These are phyloP conservation scores for Drosophila austrosaltans DNA, from an alignment of 2,888 invertebrate species.

Conservation along the genomic window DNA sequence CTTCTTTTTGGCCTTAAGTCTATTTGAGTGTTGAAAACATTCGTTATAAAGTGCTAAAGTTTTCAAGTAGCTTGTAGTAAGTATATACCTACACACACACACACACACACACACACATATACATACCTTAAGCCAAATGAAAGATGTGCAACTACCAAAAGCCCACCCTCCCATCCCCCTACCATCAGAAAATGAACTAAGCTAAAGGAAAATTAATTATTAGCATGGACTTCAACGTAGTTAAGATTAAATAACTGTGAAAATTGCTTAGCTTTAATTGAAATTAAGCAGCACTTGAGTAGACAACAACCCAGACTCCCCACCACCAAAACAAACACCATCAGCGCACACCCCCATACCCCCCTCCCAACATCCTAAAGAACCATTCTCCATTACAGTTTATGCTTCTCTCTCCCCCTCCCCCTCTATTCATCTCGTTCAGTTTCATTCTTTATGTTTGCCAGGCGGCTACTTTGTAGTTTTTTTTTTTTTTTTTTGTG, in stretches of 20 bases:
- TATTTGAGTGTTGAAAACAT: conserved; percentile 36
- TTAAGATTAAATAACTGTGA: conserved; percentile 58
- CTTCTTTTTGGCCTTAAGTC: conserved; percentile 4
- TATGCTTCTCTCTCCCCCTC: background rate
- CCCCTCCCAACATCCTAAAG: background rate
- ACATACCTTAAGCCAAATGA: conserved; percentile 51
- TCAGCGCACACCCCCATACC: background rate
- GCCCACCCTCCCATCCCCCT: background rate
- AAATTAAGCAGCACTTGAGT: conserved; percentile 54
- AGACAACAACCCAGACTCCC: conserved; percentile 7
- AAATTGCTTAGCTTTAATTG: conserved; percentile 58
- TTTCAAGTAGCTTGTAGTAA: conserved; percentile 40
- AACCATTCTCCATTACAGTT: background rate
- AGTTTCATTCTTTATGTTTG: conserved; percentile 11
- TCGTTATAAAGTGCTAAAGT: conserved; percentile 52
- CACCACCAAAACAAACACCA: background rate
- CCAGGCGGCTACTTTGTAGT: conserved; percentile 38
- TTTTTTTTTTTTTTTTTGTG: conserved; percentile 29
- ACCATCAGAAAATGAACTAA: background rate
- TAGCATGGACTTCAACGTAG: conserved; percentile 51
- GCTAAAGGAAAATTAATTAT: conserved; percentile 53
- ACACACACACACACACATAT: background rate
- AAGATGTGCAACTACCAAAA: conserved; percentile 28
- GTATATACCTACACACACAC: background rate
- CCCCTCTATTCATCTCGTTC: background rate